A percentile compares a stretch with the other conserved stretches of the same genome.
Conservation (phyloP, 2,888 invertebrate species). For the Boloria selene region DNA sequence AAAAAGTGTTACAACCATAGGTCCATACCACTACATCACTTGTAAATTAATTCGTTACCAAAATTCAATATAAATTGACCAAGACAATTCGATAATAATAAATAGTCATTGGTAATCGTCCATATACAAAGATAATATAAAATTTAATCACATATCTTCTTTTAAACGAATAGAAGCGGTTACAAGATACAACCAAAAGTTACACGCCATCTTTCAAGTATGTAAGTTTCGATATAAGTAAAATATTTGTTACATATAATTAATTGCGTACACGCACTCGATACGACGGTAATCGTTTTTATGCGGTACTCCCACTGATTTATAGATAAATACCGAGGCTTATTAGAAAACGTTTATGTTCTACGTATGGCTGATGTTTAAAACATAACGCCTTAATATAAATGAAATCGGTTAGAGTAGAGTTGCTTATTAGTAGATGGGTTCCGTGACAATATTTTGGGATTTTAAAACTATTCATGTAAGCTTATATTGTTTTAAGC, state of each 20-base stretch:
- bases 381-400: slow-evolving; percentile 12
- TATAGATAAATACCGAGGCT: slow-evolving; percentile 35
- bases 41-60: too few species aligned
- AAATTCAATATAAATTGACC: too few species aligned
- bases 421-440: too few species aligned
- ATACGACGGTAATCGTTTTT: slow-evolving; percentile 37
- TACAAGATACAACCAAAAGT: slow-evolving; percentile 17
- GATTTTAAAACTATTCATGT: too few species aligned
- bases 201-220: slow-evolving; percentile 33
- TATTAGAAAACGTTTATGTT: slow-evolving; percentile 28
- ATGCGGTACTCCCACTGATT: slow-evolving; percentile 39
- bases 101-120: too few species aligned
- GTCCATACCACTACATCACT: too few species aligned
- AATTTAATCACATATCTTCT: slow-evolving; percentile 6
- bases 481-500: too few species aligned
- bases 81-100: too few species aligned
- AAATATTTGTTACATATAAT: slow-evolving; percentile 43
- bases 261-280: slow-evolving; percentile 43
- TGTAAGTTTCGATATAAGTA: slow-evolving; percentile 35
- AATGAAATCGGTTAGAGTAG: too few species aligned
- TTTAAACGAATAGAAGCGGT: slow-evolving; percentile 6
- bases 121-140: too few species aligned
- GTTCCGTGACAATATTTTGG: too few species aligned
- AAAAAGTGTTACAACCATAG: too few species aligned
- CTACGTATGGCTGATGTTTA: background rate